Evolutionary conservation across 2,888 invertebrate genomes (phyloP), one percentile per base, ranked within the genome.

Genomic region (Amaurobius ferox): DNA sequence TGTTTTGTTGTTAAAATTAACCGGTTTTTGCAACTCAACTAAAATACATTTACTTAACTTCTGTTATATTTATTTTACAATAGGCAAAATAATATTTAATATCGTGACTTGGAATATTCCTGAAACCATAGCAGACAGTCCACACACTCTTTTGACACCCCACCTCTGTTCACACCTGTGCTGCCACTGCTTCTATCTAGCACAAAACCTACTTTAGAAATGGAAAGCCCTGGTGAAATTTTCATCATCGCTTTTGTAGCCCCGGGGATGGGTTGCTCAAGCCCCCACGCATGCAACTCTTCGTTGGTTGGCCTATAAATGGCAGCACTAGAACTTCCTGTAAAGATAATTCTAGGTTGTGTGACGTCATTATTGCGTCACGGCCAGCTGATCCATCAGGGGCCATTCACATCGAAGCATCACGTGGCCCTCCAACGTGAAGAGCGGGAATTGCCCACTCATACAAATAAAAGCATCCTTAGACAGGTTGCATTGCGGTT

Each of bases 341-440:
- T 28, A 23, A 16, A 80, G 64, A 72, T 39, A 64, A 83, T 83
- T 77, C 77, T 72, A 83, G 83, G 83, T 83, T 83, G 77, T 29
- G 30, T 83, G 77, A 77, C 83, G 83, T 72, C 66, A 66, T 28
- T n/a, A 29, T 74, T 64, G 74, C 70, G 77, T 74, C 35, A 74
- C 29, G n/a, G 16, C 30, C 61, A 74, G 78, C 70, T 78, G 78
- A 78, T 55, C 78, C 30, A 40, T 40, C 29, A 78, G 55, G 79
- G 83, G 77, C 76, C 83, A 48, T 83, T 83, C 77, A 83, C 83
- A 77, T 40, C 44, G 70, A 62, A 66, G 32, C 28, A 30, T 71
- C 83, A 83, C 83, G 83, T 83, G 83, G 77, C 48, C 62, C 68
- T 30, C 62, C 76, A 76, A 81, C 77, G 83, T 77, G 83, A 35